A percentile compares a stretch with the other conserved stretches of the same genome.
phyloP scores from a whole-genome alignment of 2,797 vertebrate species.

The Alca torda region DNA sequence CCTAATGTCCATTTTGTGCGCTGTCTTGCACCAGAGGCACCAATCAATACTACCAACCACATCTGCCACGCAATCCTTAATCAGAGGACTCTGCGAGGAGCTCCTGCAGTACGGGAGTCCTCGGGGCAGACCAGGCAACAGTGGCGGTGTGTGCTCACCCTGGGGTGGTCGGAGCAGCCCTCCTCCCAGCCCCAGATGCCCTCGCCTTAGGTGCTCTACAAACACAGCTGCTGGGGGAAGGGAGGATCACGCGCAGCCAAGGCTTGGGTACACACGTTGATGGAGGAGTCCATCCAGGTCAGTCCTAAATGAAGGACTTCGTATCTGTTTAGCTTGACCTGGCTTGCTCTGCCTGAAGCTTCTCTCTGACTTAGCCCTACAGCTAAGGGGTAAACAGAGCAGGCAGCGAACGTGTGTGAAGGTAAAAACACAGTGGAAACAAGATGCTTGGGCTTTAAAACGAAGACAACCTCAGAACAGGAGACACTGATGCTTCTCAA shows the following conservation, averaged over 20 bases:
- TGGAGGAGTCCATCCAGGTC: neutral
- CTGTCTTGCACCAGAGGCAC: neutral
- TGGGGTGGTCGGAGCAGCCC: neutral
- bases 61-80: fast-evolving
- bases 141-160: neutral
- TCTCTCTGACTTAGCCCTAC: neutral
- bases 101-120: neutral
- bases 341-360: neutral
- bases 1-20: fast-evolving
- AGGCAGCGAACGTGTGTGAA: neutral
- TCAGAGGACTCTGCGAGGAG: neutral
- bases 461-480: neutral
- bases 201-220: neutral
- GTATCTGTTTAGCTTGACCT: neutral
- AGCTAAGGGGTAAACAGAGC: neutral
- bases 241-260: neutral
- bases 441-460: neutral
- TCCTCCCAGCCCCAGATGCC: neutral
- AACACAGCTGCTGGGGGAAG: neutral
- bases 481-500: neutral
- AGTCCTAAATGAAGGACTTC: neutral
- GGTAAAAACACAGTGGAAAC: neutral
- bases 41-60: neutral
- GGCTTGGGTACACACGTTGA: neutral
- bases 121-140: neutral